phyloP scores from a whole-genome alignment of 2,888 invertebrate genomes.

The Gryllus longicercus region DNA sequence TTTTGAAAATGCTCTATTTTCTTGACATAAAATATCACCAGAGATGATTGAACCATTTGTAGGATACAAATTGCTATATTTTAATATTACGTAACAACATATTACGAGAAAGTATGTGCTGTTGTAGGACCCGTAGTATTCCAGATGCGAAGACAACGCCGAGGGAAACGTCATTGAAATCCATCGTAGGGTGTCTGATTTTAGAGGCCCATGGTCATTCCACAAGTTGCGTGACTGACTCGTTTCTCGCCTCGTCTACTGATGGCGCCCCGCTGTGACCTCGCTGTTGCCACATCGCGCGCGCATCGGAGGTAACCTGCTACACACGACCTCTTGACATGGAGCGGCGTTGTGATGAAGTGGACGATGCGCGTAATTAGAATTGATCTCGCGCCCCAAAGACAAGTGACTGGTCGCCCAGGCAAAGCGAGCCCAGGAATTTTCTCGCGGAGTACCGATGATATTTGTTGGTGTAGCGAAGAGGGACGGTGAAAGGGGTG shows the following conservation, averaged over 20 bases:
- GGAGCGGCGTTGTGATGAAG: not conserved
- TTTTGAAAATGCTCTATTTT: too few relatives aligned
- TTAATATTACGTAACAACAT: too few relatives aligned
- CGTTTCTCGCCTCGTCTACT: slow-evolving; percentile 19
- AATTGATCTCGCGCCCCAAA: not conserved
- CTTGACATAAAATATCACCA: too few relatives aligned
- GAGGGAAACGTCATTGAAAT: too few relatives aligned
- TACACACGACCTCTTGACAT: slow-evolving; percentile 17
- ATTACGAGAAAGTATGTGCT: too few relatives aligned
- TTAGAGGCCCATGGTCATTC: not conserved
- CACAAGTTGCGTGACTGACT: slow-evolving; percentile 23
- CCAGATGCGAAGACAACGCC: too few relatives aligned
- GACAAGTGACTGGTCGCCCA: not conserved
- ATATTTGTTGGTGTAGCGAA: too few relatives aligned
- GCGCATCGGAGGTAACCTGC: slow-evolving; percentile 8
- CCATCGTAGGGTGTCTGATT: not conserved
- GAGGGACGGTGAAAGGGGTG: too few relatives aligned
- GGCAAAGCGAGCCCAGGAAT: not conserved
- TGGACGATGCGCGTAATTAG: not conserved
- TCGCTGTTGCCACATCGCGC: slow-evolving; percentile 10
- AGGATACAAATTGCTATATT: too few relatives aligned
- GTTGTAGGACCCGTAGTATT: too few relatives aligned
- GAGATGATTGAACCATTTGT: too few relatives aligned
- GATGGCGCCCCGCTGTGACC: slow-evolving; percentile 20
- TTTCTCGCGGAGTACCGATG: too few relatives aligned